These are phyloP conservation scores for Puntigrus tetrazona DNA, from an alignment of 2,113 vertebrate species.

Conservation along the genomic window DNA sequence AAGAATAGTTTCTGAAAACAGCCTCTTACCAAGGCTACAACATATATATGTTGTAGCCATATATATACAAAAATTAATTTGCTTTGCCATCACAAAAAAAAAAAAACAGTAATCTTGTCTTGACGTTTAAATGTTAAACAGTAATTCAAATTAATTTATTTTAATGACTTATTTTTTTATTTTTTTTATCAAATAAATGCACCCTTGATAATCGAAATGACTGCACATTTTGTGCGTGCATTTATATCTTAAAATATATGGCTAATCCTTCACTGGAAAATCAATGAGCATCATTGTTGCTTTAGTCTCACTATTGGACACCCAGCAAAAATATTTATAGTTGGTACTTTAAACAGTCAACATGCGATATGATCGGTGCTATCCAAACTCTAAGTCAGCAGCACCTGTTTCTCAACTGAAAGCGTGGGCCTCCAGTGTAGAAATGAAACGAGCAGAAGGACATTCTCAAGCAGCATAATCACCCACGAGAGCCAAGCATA, in stretches of 20 bases:
- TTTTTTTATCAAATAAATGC: too few species aligned
- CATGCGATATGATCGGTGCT: neutral
- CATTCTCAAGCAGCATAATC: neutral
- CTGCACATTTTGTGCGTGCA: too few species aligned
- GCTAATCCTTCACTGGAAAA: neutral
- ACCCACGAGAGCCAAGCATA: neutral
- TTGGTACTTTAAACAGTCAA: constrained; percentile 15
- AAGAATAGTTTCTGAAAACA: too few species aligned
- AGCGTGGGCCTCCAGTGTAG: neutral
- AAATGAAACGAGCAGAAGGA: neutral
- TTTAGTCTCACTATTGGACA: neutral
- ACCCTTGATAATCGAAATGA: too few species aligned
- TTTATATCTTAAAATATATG: neutral
- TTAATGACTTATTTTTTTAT: too few species aligned
- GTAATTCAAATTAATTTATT: too few species aligned
- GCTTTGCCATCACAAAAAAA: too few species aligned
- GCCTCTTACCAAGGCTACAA: neutral
- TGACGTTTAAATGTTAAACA: too few species aligned
- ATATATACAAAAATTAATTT: too few species aligned
- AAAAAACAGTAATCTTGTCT: too few species aligned
- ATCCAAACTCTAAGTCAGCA: neutral
- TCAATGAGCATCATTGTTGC: neutral
- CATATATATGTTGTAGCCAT: too few species aligned
- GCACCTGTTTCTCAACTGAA: neutral
- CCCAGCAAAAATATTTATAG: neutral